Base-by-base conservation (phyloP, 2,888 invertebrate genomes). In the Xanthia togata region DNA sequence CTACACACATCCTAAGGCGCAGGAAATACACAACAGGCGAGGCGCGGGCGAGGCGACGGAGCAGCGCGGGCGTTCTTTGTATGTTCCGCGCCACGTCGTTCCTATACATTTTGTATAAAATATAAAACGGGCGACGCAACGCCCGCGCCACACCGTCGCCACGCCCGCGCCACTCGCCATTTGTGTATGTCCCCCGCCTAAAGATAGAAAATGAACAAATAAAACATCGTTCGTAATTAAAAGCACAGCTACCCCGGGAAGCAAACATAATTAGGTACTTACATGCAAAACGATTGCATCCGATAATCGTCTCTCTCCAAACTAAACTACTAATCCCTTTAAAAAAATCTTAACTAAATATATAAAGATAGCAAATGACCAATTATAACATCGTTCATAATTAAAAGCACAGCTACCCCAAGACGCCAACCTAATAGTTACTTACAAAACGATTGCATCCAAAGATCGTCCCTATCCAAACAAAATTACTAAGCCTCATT, bases 321-420 rank as follows among this genome's bases (percentile, higher is more conserved):
- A 31, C 0, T 31, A 47, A 31, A 47, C 4, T 2, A 65, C 2
- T 2, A 64, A 11, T 3, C 5, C 5, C 2, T 31, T 47, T 31
- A 6, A 14, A n/a, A 55, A 57, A 57, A 14, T 31, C 9, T 8
- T 9, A 4, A 9, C 4, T 12, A 12, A 0, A 20, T 12, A 3
- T 20, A 65, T 17, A 47, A 47, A 31, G 20, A 12, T 47, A 47
- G 12, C 47, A 47, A 23, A 65, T 12, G 0, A 65, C 12, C 12
- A 12, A 65, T 31, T 20, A 44, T 50, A 41, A 57, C 20, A 35
- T n/a, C 9, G 26, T 44, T 26, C 31, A n/a, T 77, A 70, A 50
- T 41, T 70, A 50, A 62, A 79, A 17, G 72, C 50, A 50, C 35
- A 79, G 79, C 57, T 26, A 26, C 26, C 26, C 12, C 26, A n/a